phyloP scores from a whole-genome alignment of 2,113 vertebrate genomes.

The Grus americana region DNA sequence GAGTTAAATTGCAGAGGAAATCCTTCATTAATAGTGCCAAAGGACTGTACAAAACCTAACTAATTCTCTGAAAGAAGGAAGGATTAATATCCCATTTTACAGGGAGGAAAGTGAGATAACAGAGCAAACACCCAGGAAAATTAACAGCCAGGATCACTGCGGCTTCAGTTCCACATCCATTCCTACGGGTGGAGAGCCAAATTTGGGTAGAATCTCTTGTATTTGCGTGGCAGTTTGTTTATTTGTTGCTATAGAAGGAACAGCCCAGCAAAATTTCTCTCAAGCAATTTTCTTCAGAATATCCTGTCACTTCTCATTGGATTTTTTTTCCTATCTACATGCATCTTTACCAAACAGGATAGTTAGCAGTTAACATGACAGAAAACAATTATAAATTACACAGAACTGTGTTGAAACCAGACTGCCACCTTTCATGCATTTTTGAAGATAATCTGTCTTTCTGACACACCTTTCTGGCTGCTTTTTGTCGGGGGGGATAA shows the following conservation, averaged over 20 bases:
- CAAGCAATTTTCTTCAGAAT: neutral
- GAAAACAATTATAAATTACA: slow-evolving; percentile 8
- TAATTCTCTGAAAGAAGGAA: slow-evolving; percentile 3
- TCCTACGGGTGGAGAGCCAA: neutral
- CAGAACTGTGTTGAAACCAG: neutral
- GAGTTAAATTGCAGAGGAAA: slow-evolving; percentile 36
- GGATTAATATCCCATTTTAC: slow-evolving; percentile 36
- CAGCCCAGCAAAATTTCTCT: neutral
- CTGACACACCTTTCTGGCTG: slow-evolving; percentile 14
- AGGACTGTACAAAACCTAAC: neutral
- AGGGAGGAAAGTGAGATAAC: neutral
- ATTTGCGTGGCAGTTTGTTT: neutral
- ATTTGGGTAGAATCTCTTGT: neutral
- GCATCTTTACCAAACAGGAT: neutral
- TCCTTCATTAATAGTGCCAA: slow-evolving; percentile 18
- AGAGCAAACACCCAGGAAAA: slow-evolving; percentile 23
- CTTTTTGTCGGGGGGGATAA: neutral
- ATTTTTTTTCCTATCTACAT: neutral
- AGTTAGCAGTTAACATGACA: neutral
- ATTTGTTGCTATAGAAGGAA: neutral
- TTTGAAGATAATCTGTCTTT: slow-evolving; percentile 9
- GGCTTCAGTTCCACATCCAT: neutral
- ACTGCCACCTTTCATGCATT: neutral
- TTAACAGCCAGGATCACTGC: neutral
- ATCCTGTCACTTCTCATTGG: neutral